These are phyloP conservation scores for Drosophila eugracilis DNA, from an alignment of 1,140 invertebrate species.

Conservation along the genomic window DNA sequence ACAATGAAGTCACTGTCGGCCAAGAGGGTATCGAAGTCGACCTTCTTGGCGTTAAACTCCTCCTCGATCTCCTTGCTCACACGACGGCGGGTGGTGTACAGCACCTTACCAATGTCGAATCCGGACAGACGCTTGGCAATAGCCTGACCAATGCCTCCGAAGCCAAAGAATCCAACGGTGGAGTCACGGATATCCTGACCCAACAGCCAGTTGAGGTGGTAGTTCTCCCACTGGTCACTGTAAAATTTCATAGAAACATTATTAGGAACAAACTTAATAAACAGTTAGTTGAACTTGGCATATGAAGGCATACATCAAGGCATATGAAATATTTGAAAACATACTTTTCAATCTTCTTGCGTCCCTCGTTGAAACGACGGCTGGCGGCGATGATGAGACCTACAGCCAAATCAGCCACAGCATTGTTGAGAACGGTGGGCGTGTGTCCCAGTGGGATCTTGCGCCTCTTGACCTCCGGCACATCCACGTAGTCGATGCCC, in stretches of 20 bases:
- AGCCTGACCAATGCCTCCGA: slow-evolving; percentile 92
- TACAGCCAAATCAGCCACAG: slow-evolving; percentile 95
- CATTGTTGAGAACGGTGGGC: slow-evolving; percentile 94
- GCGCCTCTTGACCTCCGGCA: slow-evolving; percentile 88
- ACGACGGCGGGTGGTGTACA: slow-evolving; percentile 90
- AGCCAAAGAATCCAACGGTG: slow-evolving; percentile 94
- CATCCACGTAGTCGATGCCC: slow-evolving; percentile 91
- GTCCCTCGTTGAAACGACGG: slow-evolving; percentile 93
- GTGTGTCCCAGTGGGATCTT: slow-evolving; percentile 94
- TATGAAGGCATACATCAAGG: no score
- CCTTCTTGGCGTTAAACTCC: slow-evolving; percentile 90
- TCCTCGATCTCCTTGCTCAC: slow-evolving; percentile 87
- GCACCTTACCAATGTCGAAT: slow-evolving; percentile 90
- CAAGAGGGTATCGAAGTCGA: slow-evolving; percentile 90
- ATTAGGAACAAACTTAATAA: not conserved
- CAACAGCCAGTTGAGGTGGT: slow-evolving; percentile 95
- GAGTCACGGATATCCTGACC: slow-evolving; percentile 92
- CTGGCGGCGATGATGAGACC: slow-evolving; percentile 79
- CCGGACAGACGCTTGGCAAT: slow-evolving; percentile 90
- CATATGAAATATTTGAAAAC: not conserved
- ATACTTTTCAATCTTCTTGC: slow-evolving; percentile 74
- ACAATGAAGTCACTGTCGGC: slow-evolving; percentile 92
- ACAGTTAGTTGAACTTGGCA: not conserved
- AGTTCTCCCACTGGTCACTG: slow-evolving; percentile 92
- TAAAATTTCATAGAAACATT: slow-evolving; percentile 85